Base-by-base conservation (phyloP, 1,140 invertebrate species). In the Diachasma alloeum region DNA sequence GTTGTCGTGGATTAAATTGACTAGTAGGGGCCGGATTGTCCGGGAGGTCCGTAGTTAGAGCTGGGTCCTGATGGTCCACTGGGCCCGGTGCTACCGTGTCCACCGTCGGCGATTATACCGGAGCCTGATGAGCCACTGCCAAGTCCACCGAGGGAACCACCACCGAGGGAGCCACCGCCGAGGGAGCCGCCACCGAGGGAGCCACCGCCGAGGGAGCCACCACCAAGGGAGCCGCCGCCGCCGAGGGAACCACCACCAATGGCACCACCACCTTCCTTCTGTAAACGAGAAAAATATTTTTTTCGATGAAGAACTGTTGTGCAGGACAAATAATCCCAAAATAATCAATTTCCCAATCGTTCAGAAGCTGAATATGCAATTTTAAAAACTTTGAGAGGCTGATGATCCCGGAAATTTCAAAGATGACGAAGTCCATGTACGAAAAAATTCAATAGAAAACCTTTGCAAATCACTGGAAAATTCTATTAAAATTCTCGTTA, bases 11-110 rank as follows among this genome's bases (percentile, higher is more conserved):
- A 72, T 69, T 81, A 75, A 82, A 85, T 86, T 90, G 88, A 90
- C 88, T 90, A 90, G 88, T 90, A 90, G 75, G 88, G 88, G 72
- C 89, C 89, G 74, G 87, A 90, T 78, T 76, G 83, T 76, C 93
- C 92, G 70, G 93, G 93, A 39, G 92, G 88, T 77, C 93, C 93
- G 87, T 94, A 94, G 86, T 87, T 92, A 77, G 90, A 87, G 83
- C 92, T 93, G 67, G 92, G 91, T 79, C 87, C 89, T 74, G 87
- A 84, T 10, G 86, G 84, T 46, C 86, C 86, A 66, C 79, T 83
- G 24, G 78, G 72, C 73, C 69, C 81, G 72, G 48, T 44, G 19
- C 89, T 87, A 72, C 88, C 87, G 83, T 87, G 87, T 74, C 88
- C 88, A 69, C 84, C 85, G 66, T 87, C 88, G 69, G 85, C 83